Evolutionary conservation across 2,888 invertebrate species (phyloP).

Genomic region (Lymantria dispar): DNA sequence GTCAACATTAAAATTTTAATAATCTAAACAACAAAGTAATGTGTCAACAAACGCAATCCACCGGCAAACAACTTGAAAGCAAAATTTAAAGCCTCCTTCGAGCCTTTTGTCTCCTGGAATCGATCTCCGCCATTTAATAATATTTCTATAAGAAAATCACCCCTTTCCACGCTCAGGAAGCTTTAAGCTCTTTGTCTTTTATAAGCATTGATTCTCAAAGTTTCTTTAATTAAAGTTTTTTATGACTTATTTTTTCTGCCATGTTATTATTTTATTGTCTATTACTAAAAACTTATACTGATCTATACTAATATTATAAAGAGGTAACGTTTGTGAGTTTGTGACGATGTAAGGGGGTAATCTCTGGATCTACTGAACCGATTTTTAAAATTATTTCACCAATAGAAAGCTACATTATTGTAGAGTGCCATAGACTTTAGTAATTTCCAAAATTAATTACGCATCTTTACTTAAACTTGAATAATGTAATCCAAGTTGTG

Average conservation of each 20-base stretch:
- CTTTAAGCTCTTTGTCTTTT: slow-evolving; percentile 61
- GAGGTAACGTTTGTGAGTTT: too few species aligned
- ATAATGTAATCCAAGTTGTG: too few species aligned
- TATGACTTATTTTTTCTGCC: slow-evolving; percentile 41
- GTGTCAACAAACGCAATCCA: slow-evolving; percentile 41
- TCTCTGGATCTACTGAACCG: too few species aligned
- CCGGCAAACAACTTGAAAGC: slow-evolving; percentile 58
- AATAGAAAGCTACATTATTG: too few species aligned
- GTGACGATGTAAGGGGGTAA: too few species aligned
- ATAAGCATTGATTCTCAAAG: slow-evolving; percentile 47
- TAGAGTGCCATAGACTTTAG: too few species aligned
- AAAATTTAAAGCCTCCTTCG: slow-evolving; percentile 46
- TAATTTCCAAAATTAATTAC: too few species aligned
- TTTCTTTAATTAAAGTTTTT: slow-evolving; percentile 68
- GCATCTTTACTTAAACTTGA: too few species aligned
- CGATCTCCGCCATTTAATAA: slow-evolving; percentile 68
- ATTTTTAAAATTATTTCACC: too few species aligned
- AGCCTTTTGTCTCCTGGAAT: slow-evolving; percentile 56
- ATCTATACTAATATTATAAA: too few species aligned
- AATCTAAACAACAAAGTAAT: slow-evolving; percentile 32
- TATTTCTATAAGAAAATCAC: slow-evolving; percentile 68
- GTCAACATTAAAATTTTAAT: slow-evolving; percentile 27
- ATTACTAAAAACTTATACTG: too few species aligned
- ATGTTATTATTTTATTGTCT: neutral
- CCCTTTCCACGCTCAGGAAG: slow-evolving; percentile 28